Percentiles rank a stretch among this genome's conserved stretches.
These are phyloP conservation scores for Biston betularia DNA, from an alignment of 2,888 invertebrate genomes.

Conservation along the genomic window DNA sequence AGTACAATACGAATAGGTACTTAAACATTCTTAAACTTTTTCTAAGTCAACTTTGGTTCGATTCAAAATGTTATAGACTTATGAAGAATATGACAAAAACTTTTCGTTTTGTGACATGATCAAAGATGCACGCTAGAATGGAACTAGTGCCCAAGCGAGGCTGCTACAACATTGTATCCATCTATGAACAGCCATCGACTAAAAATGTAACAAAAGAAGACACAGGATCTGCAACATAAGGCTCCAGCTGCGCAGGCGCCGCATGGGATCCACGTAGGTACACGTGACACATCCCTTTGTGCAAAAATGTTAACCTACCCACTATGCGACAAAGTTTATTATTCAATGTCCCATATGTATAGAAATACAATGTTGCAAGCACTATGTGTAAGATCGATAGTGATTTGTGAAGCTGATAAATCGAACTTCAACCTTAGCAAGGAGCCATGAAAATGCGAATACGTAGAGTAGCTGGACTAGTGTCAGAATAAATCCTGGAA, in stretches of 20 bases:
- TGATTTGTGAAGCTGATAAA: not conserved
- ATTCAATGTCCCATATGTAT: too few relatives aligned
- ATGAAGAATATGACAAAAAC: too few relatives aligned
- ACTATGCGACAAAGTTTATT: not conserved
- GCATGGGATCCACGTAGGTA: not conserved
- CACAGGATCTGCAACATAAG: conserved; percentile 20
- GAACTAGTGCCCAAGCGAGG: too few relatives aligned
- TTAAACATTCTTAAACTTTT: too few relatives aligned
- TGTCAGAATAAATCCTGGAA: too few relatives aligned
- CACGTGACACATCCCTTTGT: conserved; percentile 1
- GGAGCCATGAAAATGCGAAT: too few relatives aligned
- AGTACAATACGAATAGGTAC: too few relatives aligned
- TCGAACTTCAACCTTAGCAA: not conserved
- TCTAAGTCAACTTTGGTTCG: too few relatives aligned
- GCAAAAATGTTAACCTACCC: conserved; percentile 7
- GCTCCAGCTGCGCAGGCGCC: conserved; percentile 27
- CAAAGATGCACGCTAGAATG: too few relatives aligned
- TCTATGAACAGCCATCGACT: not conserved
- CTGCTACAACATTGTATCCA: not conserved
- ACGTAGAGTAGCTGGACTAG: too few relatives aligned
- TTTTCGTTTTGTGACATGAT: too few relatives aligned
- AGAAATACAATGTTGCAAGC: conserved; percentile 1
- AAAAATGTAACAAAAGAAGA: not conserved
- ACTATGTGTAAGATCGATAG: conserved; percentile 13
- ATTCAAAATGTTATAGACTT: too few relatives aligned